Evolutionary conservation across 2,113 vertebrate genomes (phyloP), one percentile per base, ranked within the genome.

Genomic region (Alces alces): DNA sequence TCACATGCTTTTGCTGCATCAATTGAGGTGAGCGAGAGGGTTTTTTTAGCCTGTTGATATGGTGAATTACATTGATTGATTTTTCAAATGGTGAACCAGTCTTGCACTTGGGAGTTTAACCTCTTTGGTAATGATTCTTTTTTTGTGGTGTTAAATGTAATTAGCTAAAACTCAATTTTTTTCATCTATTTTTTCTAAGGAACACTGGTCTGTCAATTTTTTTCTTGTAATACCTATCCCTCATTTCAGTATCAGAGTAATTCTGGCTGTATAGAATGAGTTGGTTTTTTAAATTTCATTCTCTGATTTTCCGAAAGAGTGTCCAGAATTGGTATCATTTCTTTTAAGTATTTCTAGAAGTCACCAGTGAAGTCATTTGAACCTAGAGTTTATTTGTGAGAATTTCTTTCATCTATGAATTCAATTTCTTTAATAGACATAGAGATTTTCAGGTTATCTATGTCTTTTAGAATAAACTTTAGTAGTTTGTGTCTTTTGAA

Each of bases 401-500:
- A 45, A 47, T 73, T 54, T 73, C 7, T 43, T 66, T 70, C 58
- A 80, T 45, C 11, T 92, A 79, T 12, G 45, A 76, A 92, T 64
- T 93, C 30, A 50, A 12, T 28, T 70, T 85, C 19, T 88, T 91
- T 80, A 80, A 79, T 79, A 25, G 23, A 85, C 33, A 88, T 17
- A 84, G 17, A 70, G 64, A 2, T 52, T 91, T 91, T 89, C 21
- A 28, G 14, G 6, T 79, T 52, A 85, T 61, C 52, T 80, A 10
- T 86, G 95, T 93, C 50, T 55, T 91, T 78, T 82, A 82, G 36
- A 92, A 94, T 94, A 94, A 93, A 89, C 55, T 84, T 84, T 23
- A n/a, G 3, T 55, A 92, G 25, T 85, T 73, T 73, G 11, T 47
- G 27, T 86, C 28, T 61, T 33, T 78, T 87, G 23, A 96, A 43